A percentile compares a stretch with the other conserved stretches of the same genome.
Conservation (phyloP, 1,140 invertebrate species). For the Ridgeia piscesae region DNA sequence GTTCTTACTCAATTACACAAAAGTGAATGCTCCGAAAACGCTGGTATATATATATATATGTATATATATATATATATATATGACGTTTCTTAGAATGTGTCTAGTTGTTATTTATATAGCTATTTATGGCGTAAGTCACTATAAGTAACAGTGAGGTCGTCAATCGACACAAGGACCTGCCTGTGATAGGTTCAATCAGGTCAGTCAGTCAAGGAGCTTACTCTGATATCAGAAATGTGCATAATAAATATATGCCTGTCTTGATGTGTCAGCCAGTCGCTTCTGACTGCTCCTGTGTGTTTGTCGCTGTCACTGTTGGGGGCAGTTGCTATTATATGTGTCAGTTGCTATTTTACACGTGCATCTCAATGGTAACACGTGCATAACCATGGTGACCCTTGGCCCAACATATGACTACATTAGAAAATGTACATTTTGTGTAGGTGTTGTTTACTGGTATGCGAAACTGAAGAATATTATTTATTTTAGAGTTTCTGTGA, state of each 20-base stretch:
- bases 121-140: neutral
- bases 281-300: too few relatives aligned
- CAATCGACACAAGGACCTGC: neutral
- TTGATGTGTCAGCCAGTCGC: neutral
- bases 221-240: neutral
- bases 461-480: neutral
- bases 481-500: neutral
- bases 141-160: neutral
- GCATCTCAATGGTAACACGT: neutral
- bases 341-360: neutral
- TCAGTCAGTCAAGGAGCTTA: neutral
- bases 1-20: neutral
- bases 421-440: neutral
- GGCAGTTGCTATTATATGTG: neutral
- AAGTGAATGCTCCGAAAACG: neutral
- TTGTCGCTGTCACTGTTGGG: neutral
- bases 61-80: too few relatives aligned
- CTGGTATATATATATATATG: neutral
- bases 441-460: neutral
- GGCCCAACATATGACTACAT: neutral
- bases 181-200: neutral
- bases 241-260: neutral
- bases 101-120: constrained; percentile 1
- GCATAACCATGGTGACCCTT: too few relatives aligned
- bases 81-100: neutral